Evolutionary conservation across 2,113 vertebrate genomes (phyloP).

Genomic region (Triplophysa tibetana): DNA sequence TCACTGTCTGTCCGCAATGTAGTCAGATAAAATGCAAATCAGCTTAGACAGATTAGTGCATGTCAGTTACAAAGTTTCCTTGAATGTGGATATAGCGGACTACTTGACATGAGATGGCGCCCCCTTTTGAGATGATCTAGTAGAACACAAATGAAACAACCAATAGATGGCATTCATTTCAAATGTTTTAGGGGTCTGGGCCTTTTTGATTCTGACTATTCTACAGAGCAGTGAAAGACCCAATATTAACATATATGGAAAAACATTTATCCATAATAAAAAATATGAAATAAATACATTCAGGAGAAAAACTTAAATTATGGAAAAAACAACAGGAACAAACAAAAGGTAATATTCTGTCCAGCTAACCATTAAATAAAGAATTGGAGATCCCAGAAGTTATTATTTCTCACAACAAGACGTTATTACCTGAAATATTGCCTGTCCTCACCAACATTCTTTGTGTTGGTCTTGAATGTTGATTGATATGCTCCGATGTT

Average conservation of each 20-base stretch:
- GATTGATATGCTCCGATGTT: constrained; percentile 44
- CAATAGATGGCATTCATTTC: background rate
- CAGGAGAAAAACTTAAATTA: no score
- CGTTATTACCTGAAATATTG: constrained; percentile 65
- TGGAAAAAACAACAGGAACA: no score
- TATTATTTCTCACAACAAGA: constrained; percentile 57
- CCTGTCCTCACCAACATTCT: constrained; percentile 60
- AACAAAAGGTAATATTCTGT: no score
- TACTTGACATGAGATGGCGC: background rate
- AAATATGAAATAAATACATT: no score
- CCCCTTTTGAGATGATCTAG: background rate
- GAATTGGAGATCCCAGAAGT: no score
- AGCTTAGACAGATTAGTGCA: background rate
- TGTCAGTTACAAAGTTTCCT: background rate
- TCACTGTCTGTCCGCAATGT: constrained; percentile 47
- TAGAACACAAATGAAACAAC: background rate
- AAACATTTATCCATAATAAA: no score
- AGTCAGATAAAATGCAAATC: background rate
- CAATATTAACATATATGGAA: no score
- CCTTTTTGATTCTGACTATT: no score
- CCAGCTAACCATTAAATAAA: no score
- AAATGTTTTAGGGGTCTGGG: no score
- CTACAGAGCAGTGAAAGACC: no score
- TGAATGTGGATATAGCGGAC: background rate
- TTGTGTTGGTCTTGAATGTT: constrained; percentile 63